A percentile compares a stretch with the other conserved stretches of the same genome.
phyloP scores from a whole-genome alignment of 2,797 vertebrate genomes.

The Pagetopsis macropterus region DNA sequence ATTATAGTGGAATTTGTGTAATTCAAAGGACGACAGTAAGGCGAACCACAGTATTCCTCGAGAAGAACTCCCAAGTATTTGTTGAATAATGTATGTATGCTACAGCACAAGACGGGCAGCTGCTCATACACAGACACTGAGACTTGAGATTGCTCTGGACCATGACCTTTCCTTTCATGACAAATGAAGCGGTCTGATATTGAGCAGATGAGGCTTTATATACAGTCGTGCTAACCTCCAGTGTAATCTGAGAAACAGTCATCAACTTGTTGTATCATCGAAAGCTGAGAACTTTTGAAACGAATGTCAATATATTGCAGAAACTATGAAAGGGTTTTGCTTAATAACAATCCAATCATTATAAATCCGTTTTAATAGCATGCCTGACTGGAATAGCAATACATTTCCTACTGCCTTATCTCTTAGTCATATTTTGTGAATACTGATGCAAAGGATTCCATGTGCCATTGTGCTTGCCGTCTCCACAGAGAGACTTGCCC shows the following conservation, averaged over 20 bases:
- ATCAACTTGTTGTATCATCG: constrained; percentile 24
- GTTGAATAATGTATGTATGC: constrained; percentile 85
- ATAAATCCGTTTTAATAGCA: constrained; percentile 10
- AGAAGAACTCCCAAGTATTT: constrained; percentile 71
- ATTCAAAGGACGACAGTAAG: constrained; percentile 71
- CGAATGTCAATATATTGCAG: constrained; percentile 5
- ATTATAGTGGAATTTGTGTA: constrained; percentile 72
- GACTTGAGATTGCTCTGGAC: constrained; percentile 81
- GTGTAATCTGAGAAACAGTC: constrained; percentile 34
- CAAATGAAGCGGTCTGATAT: constrained; percentile 81
- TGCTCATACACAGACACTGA: constrained; percentile 73
- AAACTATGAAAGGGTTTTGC: background rate
- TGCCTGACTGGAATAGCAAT: constrained; percentile 7
- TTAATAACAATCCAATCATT: constrained; percentile 20
- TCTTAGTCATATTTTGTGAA: constrained; percentile 40
- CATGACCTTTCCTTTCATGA: constrained; percentile 83
- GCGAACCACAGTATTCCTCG: constrained; percentile 60
- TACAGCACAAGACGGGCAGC: constrained; percentile 72
- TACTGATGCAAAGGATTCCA: constrained; percentile 48
- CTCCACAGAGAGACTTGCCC: constrained; percentile 61
- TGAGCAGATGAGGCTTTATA: constrained; percentile 82
- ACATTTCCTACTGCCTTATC: constrained; percentile 27
- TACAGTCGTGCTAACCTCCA: constrained; percentile 52
- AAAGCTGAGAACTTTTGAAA: constrained; percentile 15
- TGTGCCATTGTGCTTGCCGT: constrained; percentile 56